Percentiles rank a stretch among this genome's conserved stretches.
phyloP scores from a whole-genome alignment of 2,113 vertebrate genomes.

The Phrynosoma platyrhinos region DNA sequence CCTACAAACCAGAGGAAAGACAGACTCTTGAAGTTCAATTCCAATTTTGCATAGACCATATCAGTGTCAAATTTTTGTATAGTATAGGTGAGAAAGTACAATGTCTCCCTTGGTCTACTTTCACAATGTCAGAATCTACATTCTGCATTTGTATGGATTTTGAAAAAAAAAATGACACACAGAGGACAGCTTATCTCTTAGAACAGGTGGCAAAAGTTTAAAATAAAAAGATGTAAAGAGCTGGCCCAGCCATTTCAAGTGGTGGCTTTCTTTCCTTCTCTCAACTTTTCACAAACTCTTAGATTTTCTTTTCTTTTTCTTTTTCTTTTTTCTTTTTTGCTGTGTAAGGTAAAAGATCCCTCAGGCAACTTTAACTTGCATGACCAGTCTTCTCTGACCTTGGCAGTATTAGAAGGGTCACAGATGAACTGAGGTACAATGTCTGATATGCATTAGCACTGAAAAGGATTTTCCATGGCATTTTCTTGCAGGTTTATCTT shows the following conservation, averaged over 20 bases:
- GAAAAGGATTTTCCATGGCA: constrained; percentile 45
- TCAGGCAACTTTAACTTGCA: constrained; percentile 55
- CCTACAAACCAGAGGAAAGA: not conserved
- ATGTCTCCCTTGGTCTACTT: not conserved
- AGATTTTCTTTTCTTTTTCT: constrained; percentile 40
- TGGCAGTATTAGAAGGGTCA: constrained; percentile 62
- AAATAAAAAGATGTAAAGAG: constrained; percentile 21
- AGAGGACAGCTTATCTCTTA: not conserved
- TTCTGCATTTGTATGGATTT: constrained; percentile 11
- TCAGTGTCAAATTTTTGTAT: not conserved
- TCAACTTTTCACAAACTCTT: constrained; percentile 10
- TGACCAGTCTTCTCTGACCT: constrained; percentile 44
- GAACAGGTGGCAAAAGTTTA: not conserved
- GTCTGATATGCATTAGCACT: constrained; percentile 41
- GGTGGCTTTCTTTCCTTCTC: not conserved
- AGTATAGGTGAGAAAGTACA: not conserved
- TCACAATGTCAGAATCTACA: constrained; percentile 1
- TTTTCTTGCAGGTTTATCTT: constrained; percentile 39
- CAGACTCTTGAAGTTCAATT: not conserved
- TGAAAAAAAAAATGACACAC: not conserved
- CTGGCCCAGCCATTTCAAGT: constrained; percentile 2
- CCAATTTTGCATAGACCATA: not conserved
- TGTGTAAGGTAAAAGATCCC: constrained; percentile 53
- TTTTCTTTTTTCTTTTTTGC: too few species aligned
- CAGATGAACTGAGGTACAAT: constrained; percentile 44